phyloP scores from a whole-genome alignment of 2,113 vertebrate species.

The Solea senegalensis region DNA sequence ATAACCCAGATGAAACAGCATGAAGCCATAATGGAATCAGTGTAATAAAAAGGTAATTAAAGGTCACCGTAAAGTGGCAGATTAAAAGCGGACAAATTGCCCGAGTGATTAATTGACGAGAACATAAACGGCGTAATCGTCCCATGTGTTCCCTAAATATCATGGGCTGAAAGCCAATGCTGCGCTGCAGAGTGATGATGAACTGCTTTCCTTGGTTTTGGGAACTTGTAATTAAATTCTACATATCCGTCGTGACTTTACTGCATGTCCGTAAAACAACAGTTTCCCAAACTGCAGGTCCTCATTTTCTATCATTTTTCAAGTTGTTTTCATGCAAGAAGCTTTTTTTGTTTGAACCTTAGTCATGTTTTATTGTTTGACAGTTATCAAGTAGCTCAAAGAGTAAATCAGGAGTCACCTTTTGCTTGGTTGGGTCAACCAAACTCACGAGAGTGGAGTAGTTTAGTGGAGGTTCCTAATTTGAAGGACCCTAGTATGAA shows the following conservation, averaged over 20 bases:
- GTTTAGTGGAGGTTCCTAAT: no score
- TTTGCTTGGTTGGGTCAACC: no score
- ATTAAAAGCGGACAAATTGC: slow-evolving; percentile 38
- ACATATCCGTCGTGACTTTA: not conserved
- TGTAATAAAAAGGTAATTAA: slow-evolving; percentile 30
- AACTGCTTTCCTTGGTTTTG: not conserved
- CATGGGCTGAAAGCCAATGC: slow-evolving; percentile 5
- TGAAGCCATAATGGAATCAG: slow-evolving; percentile 8
- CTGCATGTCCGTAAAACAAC: not conserved
- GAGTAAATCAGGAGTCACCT: no score
- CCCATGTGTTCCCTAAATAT: slow-evolving; percentile 31
- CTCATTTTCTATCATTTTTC: no score
- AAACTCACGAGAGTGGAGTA: no score
- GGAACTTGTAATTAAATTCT: not conserved
- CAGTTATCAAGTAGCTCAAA: no score
- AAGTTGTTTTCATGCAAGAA: no score
- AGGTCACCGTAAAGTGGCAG: slow-evolving; percentile 14
- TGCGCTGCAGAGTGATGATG: not conserved
- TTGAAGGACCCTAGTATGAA: no score
- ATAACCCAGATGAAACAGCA: not conserved
- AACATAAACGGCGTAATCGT: slow-evolving; percentile 19
- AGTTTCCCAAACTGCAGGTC: no score
- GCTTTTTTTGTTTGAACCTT: no score
- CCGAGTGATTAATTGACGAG: slow-evolving; percentile 20
- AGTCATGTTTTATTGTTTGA: no score